Percentiles rank a stretch among this genome's conserved stretches.
These are phyloP conservation scores for Timema cristinae DNA, from an alignment of 2,888 invertebrate genomes.

Conservation along the genomic window DNA sequence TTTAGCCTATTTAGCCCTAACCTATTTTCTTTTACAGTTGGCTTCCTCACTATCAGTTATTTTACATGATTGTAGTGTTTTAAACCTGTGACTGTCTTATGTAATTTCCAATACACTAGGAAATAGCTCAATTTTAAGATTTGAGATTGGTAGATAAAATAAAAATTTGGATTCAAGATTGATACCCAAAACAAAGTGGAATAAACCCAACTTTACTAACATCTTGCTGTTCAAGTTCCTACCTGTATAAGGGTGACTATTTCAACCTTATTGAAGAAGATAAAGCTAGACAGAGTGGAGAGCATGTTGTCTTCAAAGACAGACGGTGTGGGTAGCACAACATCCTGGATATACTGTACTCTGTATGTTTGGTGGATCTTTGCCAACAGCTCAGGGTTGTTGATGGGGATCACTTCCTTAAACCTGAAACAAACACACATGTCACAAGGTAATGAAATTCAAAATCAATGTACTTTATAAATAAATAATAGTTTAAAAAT, in stretches of 20 bases:
- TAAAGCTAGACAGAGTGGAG: conserved; percentile 95
- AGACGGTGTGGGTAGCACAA: conserved; percentile 96
- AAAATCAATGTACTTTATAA: too few relatives aligned
- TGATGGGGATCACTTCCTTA: conserved; percentile 91
- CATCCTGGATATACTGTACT: conserved; percentile 99
- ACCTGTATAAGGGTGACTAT: conserved; percentile 90
- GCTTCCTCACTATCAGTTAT: too few relatives aligned
- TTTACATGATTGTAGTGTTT: too few relatives aligned
- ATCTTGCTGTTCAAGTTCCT: conserved; percentile 28
- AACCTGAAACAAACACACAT: conserved; percentile 51
- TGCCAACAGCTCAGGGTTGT: conserved; percentile 87
- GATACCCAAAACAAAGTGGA: not conserved
- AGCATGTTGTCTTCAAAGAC: conserved; percentile 99
- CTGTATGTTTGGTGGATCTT: conserved; percentile 99
- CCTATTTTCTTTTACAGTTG: too few relatives aligned
- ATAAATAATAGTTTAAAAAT: too few relatives aligned
- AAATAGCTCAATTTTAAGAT: not conserved
- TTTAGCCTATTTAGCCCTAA: too few relatives aligned
- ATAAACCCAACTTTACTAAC: not conserved
- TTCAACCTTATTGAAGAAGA: conserved; percentile 99
- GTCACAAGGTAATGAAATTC: not conserved
- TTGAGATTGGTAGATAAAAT: not conserved
- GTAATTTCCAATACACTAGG: too few relatives aligned
- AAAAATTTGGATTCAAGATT: not conserved
- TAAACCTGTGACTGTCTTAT: too few relatives aligned